Conservation (phyloP, 2,797 vertebrate species). For the Poecilia wingei region DNA sequence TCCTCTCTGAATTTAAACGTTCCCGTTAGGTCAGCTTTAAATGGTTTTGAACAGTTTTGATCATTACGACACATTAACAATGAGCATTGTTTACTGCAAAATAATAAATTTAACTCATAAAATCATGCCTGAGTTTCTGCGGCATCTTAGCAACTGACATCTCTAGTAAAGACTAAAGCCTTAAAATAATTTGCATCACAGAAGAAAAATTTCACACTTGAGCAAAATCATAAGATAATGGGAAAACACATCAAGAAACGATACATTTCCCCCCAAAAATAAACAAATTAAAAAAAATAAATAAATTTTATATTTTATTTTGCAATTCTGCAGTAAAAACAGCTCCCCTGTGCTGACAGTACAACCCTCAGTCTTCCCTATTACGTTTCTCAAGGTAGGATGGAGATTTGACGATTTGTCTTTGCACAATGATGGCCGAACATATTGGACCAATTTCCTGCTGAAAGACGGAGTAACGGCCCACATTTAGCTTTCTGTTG, state of each 20-base stretch:
- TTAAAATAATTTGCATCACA: neutral
- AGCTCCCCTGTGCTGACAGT: neutral
- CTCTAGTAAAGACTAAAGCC: neutral
- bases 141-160: neutral
- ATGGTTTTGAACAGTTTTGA: neutral
- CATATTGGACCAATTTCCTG: neutral
- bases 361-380: neutral
- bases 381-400: neutral
- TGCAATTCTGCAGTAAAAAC: neutral
- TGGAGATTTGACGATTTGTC: neutral
- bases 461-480: neutral
- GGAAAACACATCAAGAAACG: neutral
- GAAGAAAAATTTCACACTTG: neutral
- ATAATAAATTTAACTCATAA: neutral
- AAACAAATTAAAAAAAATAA: neutral
- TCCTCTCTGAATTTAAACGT: neutral
- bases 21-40: neutral
- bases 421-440: neutral
- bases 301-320: neutral
- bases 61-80: neutral
- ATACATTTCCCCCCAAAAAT: neutral
- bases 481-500: neutral
- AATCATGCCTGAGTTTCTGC: neutral
- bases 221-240: neutral
- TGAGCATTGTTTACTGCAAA: neutral